Evolutionary conservation across 1,140 invertebrate species (phyloP).

Genomic region (Akabosia matsudoensis): DNA sequence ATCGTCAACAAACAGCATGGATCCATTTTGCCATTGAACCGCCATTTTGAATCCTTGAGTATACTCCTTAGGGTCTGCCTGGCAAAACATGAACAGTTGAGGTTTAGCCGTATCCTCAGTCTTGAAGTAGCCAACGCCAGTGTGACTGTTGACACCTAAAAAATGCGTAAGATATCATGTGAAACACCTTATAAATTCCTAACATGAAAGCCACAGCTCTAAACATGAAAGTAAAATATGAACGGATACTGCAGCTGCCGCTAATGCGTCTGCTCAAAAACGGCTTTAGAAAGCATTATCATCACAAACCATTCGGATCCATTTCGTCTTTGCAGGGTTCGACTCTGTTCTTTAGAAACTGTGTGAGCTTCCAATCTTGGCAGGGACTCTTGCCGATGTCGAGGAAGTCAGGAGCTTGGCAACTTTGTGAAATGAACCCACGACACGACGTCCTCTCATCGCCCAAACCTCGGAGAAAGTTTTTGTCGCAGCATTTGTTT

Average conservation of each 20-base stretch:
- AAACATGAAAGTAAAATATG: neutral
- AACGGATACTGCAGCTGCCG: neutral
- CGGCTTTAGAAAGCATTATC: too few relatives aligned
- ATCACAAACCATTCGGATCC: constrained; percentile 24
- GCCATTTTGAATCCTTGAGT: constrained; percentile 37
- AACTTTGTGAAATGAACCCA: constrained; percentile 29
- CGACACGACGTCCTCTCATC: constrained; percentile 34
- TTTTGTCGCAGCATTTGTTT: constrained; percentile 30
- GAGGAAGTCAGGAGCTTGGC: constrained; percentile 19
- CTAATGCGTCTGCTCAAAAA: neutral
- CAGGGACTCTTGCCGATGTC: constrained; percentile 14
- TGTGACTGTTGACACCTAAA: constrained; percentile 12
- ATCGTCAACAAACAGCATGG: constrained; percentile 33
- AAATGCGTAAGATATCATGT: neutral
- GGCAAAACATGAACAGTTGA: constrained; percentile 30
- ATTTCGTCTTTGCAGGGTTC: constrained; percentile 36
- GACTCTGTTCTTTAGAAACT: constrained; percentile 29
- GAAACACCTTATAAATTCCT: neutral
- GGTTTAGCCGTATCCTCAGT: constrained; percentile 20
- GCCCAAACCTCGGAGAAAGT: constrained; percentile 23
- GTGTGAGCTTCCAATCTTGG: constrained; percentile 31
- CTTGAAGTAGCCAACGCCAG: constrained; percentile 32
- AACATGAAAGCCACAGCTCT: neutral
- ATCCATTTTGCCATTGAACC: constrained; percentile 26
- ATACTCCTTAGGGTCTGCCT: constrained; percentile 33